These are phyloP conservation scores for Plumapathes pennacea DNA, from an alignment of 92 coral and sea anemone species.

Conservation along the genomic window DNA sequence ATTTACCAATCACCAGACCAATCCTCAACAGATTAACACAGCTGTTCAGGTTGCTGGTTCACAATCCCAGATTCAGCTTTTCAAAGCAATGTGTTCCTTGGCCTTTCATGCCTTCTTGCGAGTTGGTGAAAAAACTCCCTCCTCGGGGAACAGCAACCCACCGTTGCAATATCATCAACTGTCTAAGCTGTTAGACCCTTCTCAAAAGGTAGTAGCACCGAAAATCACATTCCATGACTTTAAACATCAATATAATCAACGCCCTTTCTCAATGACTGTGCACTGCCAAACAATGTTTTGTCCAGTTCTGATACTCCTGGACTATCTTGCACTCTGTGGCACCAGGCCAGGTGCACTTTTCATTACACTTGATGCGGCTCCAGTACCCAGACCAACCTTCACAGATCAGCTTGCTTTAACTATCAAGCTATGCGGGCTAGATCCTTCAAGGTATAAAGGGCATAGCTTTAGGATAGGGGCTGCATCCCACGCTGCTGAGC, in stretches of 20 bases:
- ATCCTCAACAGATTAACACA: conserved; percentile 13
- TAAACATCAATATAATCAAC: too few relatives aligned
- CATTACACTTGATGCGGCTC: too few relatives aligned
- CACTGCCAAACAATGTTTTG: too few relatives aligned
- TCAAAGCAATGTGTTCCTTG: conserved; percentile 57
- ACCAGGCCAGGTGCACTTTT: too few relatives aligned
- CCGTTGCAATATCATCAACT: conserved; percentile 31
- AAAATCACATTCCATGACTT: conserved; percentile 44
- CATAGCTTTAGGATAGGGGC: conserved; percentile 28
- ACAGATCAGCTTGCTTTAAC: conserved; percentile 23
- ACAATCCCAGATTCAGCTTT: conserved; percentile 16
- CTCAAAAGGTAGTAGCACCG: conserved; percentile 9
- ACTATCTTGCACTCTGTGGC: too few relatives aligned
- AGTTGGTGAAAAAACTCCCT: conserved; percentile 40
- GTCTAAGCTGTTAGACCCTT: conserved; percentile 12
- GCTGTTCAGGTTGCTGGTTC: not conserved
- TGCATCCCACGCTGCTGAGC: conserved; percentile 28
- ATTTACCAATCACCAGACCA: conserved; percentile 59
- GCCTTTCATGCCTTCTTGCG: conserved; percentile 51
- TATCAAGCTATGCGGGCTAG: conserved; percentile 2
- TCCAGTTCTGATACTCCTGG: too few relatives aligned
- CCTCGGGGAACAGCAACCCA: conserved; percentile 4
- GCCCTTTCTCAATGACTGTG: too few relatives aligned
- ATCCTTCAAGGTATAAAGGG: conserved; percentile 15
- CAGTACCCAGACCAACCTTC: too few relatives aligned